phyloP scores from a whole-genome alignment of 2,888 invertebrate species.

The Opisthograptis luteolata region DNA sequence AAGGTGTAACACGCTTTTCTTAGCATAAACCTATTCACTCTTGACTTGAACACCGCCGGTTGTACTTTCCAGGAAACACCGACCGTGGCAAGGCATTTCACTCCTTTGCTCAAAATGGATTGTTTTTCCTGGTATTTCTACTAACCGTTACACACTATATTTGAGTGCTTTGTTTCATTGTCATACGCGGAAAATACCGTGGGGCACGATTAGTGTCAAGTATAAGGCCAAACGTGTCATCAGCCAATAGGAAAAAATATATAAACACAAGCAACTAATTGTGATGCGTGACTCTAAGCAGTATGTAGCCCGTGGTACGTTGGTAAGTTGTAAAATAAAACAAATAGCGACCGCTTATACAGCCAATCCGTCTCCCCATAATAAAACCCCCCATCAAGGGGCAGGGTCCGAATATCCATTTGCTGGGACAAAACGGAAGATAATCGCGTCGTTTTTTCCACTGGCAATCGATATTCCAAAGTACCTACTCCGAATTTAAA shows the following conservation, averaged over 20 bases:
- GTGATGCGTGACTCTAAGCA: slow-evolving; percentile 23
- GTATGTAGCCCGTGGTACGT: slow-evolving; percentile 18
- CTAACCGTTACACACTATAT: too few species aligned
- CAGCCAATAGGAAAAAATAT: background rate
- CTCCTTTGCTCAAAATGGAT: too few species aligned
- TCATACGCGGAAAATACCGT: too few species aligned
- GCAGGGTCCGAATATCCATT: slow-evolving; percentile 41
- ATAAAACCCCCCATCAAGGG: slow-evolving; percentile 40
- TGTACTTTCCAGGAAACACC: too few species aligned
- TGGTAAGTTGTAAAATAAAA: slow-evolving; percentile 33
- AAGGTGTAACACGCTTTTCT: too few species aligned
- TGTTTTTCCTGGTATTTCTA: too few species aligned
- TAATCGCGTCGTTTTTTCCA: slow-evolving; percentile 37
- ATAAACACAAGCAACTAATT: background rate
- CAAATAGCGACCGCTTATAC: slow-evolving; percentile 32
- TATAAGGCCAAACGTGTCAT: background rate
- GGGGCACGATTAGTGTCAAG: too few species aligned
- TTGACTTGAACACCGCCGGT: too few species aligned
- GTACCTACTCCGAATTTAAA: slow-evolving; percentile 36
- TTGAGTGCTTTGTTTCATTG: too few species aligned
- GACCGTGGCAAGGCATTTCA: too few species aligned
- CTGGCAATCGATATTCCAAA: slow-evolving; percentile 32
- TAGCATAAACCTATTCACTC: too few species aligned
- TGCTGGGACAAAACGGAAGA: slow-evolving; percentile 37
- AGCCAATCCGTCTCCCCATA: slow-evolving; percentile 39